phyloP scores from a whole-genome alignment of 1,140 invertebrate genomes.

The Drusus annulatus region DNA sequence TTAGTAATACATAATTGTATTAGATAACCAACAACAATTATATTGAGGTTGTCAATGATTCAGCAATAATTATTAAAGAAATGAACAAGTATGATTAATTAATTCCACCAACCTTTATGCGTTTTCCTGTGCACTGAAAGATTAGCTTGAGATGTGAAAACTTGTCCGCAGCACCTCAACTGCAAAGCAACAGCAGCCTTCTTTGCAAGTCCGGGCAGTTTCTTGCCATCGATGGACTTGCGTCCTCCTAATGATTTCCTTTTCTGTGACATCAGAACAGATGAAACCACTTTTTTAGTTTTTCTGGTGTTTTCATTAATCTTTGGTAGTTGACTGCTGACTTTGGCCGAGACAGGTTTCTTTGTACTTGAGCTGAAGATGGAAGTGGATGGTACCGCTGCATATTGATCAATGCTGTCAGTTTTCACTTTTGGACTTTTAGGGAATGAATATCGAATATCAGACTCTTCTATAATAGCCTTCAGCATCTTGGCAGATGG shows the following conservation, averaged over 20 bases:
- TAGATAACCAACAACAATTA: too few species aligned
- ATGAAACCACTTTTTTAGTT: slow-evolving; percentile 3
- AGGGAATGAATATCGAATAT: slow-evolving; percentile 50
- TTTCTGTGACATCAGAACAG: slow-evolving; percentile 32
- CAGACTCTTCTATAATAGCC: slow-evolving; percentile 48
- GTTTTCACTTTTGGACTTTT: slow-evolving; percentile 41
- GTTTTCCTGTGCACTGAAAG: slow-evolving; percentile 47
- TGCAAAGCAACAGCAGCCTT: slow-evolving; percentile 19
- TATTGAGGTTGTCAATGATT: too few species aligned
- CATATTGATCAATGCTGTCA: neutral
- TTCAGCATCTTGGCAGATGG: slow-evolving; percentile 36
- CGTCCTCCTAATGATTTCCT: slow-evolving; percentile 49
- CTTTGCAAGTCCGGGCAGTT: slow-evolving; percentile 18
- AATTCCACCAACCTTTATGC: slow-evolving; percentile 46
- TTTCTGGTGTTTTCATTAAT: slow-evolving; percentile 9
- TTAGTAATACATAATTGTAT: too few species aligned
- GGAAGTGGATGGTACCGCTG: neutral
- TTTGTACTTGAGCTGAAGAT: slow-evolving; percentile 10
- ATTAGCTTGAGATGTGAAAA: slow-evolving; percentile 41
- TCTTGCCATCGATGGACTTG: slow-evolving; percentile 44
- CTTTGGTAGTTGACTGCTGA: slow-evolving; percentile 27
- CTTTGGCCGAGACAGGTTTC: slow-evolving; percentile 11
- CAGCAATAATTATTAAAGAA: too few species aligned
- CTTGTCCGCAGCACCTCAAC: slow-evolving; percentile 43
- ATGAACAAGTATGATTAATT: neutral